Base-by-base conservation (phyloP, 2,113 vertebrate genomes). In the Lycaon pictus region DNA sequence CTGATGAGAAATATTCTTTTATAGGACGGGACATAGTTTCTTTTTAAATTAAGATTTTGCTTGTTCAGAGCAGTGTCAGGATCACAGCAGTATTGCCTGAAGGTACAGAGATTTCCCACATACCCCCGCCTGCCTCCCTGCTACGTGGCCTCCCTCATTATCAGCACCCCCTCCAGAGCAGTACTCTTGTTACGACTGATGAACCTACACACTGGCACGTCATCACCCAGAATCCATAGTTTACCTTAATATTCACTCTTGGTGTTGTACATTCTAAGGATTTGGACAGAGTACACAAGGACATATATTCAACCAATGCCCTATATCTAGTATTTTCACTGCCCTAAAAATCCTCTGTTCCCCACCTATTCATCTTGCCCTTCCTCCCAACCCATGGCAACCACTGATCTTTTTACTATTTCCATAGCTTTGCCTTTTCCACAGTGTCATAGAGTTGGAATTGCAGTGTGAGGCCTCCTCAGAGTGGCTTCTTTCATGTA, bases 81-180 rank as follows among this genome's bases (percentile, higher is more conserved):
- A 22, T 71, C 53, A 15, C 32, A 71, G 16, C 35, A 51, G 3
- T 76, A 53, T 29, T 53, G 67, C 15, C 0, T 1, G 29, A 60
- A 35, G 53, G 63, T 58, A 1, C 32, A 51, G 84, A 85, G 69
- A 81, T 88, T 51, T 79, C 37, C 48, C 32, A 0, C 11, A 5
- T 16, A 11, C 2, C 3, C 29, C 27, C 48, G 16, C 37, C 20
- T 1, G 43, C 10, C 0, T 13, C 0, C 69, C 20, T 2, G 16
- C 0, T 3, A 11, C 20, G 48, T 4, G 13, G 17, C 53, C 48
- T 25, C 7, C 53, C 4, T 17, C 11, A 10, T 51, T 48, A 22
- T 51, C 63, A 48, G 15, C 62, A n/a, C 6, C 16, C 22, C 62
- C 29, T 53, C 53, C 29, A 5, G 4, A 53, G 74, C 20, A 4